Evolutionary conservation across 2,113 vertebrate species (phyloP), one percentile per base, ranked within the genome.

Genomic region (Calonectris borealis): DNA sequence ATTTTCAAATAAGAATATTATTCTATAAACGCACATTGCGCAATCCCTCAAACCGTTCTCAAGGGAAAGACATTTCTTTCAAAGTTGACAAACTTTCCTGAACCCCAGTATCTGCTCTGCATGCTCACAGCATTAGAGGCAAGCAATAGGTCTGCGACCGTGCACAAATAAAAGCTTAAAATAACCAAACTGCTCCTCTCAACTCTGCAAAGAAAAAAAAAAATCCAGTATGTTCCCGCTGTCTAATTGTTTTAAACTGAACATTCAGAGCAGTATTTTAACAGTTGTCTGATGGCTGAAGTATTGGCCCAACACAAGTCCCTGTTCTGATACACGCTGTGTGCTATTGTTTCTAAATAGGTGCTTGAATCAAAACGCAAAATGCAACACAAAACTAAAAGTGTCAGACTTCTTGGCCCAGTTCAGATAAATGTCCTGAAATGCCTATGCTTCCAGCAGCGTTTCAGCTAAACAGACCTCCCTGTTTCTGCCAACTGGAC

Each of bases 1-100:
- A 96, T 96, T 97, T 96, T 91, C 64, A 83, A 86, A 72, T 94
- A 57, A 69, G 86, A 87, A 65, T 61, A 16, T 95, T 55, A 29
- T 70, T 72, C 65, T n/a, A 19, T 51, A 13, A 16, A 22, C 7
- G 40, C 22, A 7, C 49, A 22, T 10, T 62, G 48, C 25, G 17
- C 38, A 32, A 13, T 51, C 68, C 44, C 71, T 48, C 38, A 36
- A 31, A 68, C 75, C 46, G 36, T 60, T 83, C 89, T 84, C 72
- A 87, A 44, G 38, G 85, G 58, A 32, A 38, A 64, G 52, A 55
- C 13, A 6, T 71, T 89, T 68, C 92, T 91, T 91, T 42, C 69
- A 34, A 90, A 89, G 86, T 21, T 90, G 75, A 95, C 85, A 83
- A 95, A 96, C 87, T 52, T 38, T 29, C 87, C 77, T 31, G 72